Conservation (phyloP, 1,140 invertebrate species). For the Chrysopa pallens region DNA sequence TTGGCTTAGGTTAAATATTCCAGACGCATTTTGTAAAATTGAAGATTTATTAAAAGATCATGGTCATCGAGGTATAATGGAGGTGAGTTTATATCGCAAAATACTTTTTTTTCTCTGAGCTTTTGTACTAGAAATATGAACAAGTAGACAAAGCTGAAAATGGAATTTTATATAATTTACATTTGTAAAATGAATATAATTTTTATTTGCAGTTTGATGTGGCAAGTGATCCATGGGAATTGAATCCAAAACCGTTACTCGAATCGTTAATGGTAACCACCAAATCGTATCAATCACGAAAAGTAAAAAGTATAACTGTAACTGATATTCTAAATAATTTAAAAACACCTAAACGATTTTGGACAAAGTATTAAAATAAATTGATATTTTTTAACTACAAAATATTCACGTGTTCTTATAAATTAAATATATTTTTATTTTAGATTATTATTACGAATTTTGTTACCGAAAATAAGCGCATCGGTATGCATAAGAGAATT, state of each 20-base stretch:
- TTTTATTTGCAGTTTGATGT: constrained; percentile 40
- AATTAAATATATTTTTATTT: constrained; percentile 11
- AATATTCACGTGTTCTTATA: neutral
- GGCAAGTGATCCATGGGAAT: constrained; percentile 41
- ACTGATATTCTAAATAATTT: constrained; percentile 25
- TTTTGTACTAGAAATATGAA: too few relatives aligned
- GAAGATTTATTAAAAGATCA: constrained; percentile 43
- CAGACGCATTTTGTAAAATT: constrained; percentile 28
- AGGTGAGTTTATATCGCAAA: constrained; percentile 30
- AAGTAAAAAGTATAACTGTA: constrained; percentile 10
- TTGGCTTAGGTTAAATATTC: constrained; percentile 37
- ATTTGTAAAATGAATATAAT: too few relatives aligned
- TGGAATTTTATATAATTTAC: too few relatives aligned
- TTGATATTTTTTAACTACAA: too few relatives aligned
- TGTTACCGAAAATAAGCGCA: constrained; percentile 37
- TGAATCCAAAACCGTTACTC: constrained; percentile 40
- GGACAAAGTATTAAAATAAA: constrained; percentile 21
- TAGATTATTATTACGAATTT: constrained; percentile 26
- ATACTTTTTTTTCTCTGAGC: too few relatives aligned
- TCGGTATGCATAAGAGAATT: constrained; percentile 43
- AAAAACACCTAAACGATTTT: constrained; percentile 25
- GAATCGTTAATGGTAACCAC: constrained; percentile 34
- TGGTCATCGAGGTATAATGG: constrained; percentile 54
- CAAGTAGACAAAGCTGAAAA: too few relatives aligned
- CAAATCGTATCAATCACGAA: constrained; percentile 12